Percentiles rank a stretch among this genome's conserved stretches.
Conservation (phyloP, 2,797 vertebrate genomes). For the Molossus alvarezi region DNA sequence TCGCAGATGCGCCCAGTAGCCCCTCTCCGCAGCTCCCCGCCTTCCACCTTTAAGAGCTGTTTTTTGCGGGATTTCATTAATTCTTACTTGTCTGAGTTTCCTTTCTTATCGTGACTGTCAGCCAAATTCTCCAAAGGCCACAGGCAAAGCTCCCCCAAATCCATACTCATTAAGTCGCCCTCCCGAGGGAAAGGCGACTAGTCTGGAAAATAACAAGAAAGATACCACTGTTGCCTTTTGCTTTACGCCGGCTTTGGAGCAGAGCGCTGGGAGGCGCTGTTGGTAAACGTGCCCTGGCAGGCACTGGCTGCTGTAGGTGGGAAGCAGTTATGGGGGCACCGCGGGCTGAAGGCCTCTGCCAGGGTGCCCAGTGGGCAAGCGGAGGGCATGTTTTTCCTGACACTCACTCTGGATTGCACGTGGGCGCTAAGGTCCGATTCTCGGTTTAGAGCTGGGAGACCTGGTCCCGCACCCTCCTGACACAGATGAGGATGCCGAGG, state of each 20-base stretch:
- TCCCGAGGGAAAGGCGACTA: background rate
- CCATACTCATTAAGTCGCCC: slow-evolving; percentile 4
- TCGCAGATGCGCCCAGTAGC: background rate
- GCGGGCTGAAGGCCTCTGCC: accelerated
- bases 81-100: slow-evolving; percentile 62
- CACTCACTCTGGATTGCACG: background rate
- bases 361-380: accelerated
- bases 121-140: slow-evolving; percentile 56
- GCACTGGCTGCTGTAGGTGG: accelerated
- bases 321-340: accelerated
- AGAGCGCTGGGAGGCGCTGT: background rate
- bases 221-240: background rate
- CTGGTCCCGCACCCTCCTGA: no score
- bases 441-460: background rate
- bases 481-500: background rate
- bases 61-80: slow-evolving; percentile 59
- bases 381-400: background rate
- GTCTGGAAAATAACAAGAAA: background rate
- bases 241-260: background rate
- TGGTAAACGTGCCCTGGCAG: background rate
- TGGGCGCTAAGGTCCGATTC: background rate
- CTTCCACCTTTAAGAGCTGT: background rate
- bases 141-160: slow-evolving; percentile 67
- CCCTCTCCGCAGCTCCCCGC: background rate
- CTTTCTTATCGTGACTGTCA: slow-evolving; percentile 62